Conservation (phyloP, 1,140 invertebrate genomes). For the Pogonomyrmex californicus region DNA sequence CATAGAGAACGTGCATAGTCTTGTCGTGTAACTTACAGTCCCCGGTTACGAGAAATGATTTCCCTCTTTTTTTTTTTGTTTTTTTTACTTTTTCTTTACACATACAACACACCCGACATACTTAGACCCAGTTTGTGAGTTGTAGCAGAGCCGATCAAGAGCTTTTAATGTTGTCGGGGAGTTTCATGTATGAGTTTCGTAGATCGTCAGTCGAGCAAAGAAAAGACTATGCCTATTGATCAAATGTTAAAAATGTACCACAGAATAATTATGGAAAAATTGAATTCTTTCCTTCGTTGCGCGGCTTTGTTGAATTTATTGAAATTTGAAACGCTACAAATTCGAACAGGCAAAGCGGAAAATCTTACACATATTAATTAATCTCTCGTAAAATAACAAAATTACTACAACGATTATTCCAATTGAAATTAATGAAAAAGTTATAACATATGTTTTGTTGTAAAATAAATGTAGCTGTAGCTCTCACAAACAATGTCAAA, state of each 20-base stretch:
- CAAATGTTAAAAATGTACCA: neutral
- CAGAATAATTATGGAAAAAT: neutral
- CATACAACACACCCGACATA: slow-evolving; percentile 53
- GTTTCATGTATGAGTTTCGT: neutral
- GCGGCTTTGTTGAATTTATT: neutral
- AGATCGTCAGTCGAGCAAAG: neutral
- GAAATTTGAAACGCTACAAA: neutral
- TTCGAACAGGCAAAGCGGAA: neutral
- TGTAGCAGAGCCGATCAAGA: slow-evolving; percentile 67
- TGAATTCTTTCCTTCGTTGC: neutral
- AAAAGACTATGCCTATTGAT: slow-evolving; percentile 39
- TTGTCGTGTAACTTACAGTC: slow-evolving; percentile 71
- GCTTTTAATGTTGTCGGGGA: slow-evolving; percentile 49
- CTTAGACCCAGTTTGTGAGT: slow-evolving; percentile 52
- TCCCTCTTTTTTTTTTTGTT: neutral
- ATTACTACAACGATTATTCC: neutral
- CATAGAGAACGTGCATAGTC: slow-evolving; percentile 73
- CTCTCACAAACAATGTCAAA: slow-evolving; percentile 2
- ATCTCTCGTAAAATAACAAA: neutral
- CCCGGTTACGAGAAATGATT: slow-evolving; percentile 40
- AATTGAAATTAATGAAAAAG: neutral
- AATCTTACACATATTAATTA: neutral
- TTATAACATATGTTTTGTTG: neutral
- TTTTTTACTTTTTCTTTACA: slow-evolving; percentile 27
- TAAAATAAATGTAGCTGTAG: neutral